Base-by-base conservation (phyloP, 1,140 invertebrate species). In the Theocolax elegans region DNA sequence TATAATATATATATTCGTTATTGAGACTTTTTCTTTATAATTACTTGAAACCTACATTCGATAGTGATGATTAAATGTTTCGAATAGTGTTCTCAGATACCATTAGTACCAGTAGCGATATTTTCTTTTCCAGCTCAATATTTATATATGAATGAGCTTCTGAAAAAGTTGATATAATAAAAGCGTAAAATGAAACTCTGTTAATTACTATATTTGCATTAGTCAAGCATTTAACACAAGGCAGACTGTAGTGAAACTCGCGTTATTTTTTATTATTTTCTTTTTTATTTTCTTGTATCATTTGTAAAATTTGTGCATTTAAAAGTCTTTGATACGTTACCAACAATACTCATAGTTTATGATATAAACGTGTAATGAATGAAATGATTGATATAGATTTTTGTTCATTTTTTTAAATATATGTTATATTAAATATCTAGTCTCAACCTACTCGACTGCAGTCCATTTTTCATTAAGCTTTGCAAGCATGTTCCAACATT, bases 21-120 rank as follows among this genome's bases (percentile, higher is more conserved):
- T 60, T 53, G 46, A 67, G 48, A 69, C 17, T 27, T 67, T 59
- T 58, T 38, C 49, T 12, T 67, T 49, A 67, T 46, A 21, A 35
- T 67, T 56, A 38, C 9, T 48, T 31, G 40, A 6, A 58, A 27
- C n/a, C 29, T 67, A 67, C 13, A 54, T 23, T 69, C 8, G n/a
- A 54, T 62, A 69, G 29, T 58, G 15, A 38, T 56, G 51, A 70
- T 64, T 64, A 64, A 70, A 63, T 54, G 49, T 40, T 54, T 69
- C n/a, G 17, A 69, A 51, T 38, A 54, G 9, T 27, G 23, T 46
- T 63, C 49, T 64, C 49, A 70, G 46, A 63, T 73, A 73, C 51
- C 40, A 72, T 64, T 72, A 66, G 40, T 68, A 65, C 40, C 66
- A 59, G 60, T 72, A 65, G 71, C 71, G 66, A 65, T 68, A 68